Evolutionary conservation across 2,888 invertebrate species (phyloP), one percentile per base, ranked within the genome.

Genomic region (Elmis aenea): DNA sequence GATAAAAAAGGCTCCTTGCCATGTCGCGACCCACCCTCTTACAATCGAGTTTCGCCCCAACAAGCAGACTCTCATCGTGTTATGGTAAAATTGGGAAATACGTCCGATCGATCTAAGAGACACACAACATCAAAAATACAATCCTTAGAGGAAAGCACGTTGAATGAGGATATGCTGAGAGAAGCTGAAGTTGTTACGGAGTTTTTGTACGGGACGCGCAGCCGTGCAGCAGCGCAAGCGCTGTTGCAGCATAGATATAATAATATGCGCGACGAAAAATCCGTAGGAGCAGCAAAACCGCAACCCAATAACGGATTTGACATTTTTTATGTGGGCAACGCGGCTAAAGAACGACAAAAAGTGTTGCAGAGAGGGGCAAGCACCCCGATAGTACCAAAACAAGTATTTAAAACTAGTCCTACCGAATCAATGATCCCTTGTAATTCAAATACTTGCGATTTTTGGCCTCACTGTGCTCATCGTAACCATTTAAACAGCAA

Each of bases 381-480:
- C 2, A 71, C 72, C 15, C 72, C 73, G 0, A 63, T 55, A 37
- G 57, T 66, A 27, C 43, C 54, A 2, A 58, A 55, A 28, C 54
- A 55, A 6, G 31, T 58, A 54, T 30, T 58, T 55, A 30, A 37
- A 28, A 38, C 49, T 5, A 46, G 38, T 32, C 45, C 44, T 18
- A 45, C 61, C 5, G 66, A 64, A 29, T 50, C 61, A 5, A 64
- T 60, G 28, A 55, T 63, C 31, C 66, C 70, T 18, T 76, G 75
- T 57, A 74, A 68, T 51, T 69, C 72, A 29, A 72, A 69, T 42
- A 72, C 73, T 6, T 79, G 79, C 54, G 75, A 77, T 50, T 79
- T 76, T 62, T 80, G 79, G 80, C 78, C 80, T 9, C 73, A 74
- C 36, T 74, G 74, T 50, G 68, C 70, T 0, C 74, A 73, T 44